Evolutionary conservation across 2,797 vertebrate genomes (phyloP).

Genomic region (Epinephelus coioides): DNA sequence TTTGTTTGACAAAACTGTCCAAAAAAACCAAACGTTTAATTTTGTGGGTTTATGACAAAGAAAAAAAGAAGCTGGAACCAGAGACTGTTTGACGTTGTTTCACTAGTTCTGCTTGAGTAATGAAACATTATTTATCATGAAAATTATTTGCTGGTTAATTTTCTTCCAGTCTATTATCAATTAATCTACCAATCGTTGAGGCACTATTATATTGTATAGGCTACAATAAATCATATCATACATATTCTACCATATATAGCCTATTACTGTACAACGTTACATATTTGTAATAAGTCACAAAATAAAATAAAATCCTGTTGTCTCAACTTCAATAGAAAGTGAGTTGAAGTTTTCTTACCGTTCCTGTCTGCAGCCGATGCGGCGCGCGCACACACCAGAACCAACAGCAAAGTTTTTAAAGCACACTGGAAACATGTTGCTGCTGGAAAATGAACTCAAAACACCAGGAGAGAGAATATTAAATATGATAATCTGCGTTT

Average conservation of each 20-base stretch:
- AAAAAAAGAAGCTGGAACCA: too few species aligned
- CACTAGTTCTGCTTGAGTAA: too few species aligned
- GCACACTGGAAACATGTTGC: conserved; percentile 31
- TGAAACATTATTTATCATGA: background rate
- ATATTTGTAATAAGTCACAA: background rate
- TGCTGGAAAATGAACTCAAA: too few species aligned
- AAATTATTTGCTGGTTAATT: background rate
- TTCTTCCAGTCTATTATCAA: background rate
- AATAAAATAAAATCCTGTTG: background rate
- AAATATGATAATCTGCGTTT: background rate
- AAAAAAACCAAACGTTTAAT: too few species aligned
- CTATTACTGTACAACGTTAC: background rate
- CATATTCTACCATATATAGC: background rate
- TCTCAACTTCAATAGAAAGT: background rate
- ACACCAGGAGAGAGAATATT: fast-evolving
- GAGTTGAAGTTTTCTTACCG: conserved; percentile 51
- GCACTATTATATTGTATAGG: background rate
- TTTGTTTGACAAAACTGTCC: too few species aligned
- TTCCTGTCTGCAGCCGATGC: background rate
- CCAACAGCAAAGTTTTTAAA: conserved; percentile 8
- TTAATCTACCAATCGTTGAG: background rate
- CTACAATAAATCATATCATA: too few species aligned
- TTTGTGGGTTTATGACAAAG: too few species aligned
- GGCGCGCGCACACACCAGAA: conserved; percentile 3
- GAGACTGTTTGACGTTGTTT: too few species aligned